Conservation (phyloP, 2,888 invertebrate genomes). For the Lottia gigantea region DNA sequence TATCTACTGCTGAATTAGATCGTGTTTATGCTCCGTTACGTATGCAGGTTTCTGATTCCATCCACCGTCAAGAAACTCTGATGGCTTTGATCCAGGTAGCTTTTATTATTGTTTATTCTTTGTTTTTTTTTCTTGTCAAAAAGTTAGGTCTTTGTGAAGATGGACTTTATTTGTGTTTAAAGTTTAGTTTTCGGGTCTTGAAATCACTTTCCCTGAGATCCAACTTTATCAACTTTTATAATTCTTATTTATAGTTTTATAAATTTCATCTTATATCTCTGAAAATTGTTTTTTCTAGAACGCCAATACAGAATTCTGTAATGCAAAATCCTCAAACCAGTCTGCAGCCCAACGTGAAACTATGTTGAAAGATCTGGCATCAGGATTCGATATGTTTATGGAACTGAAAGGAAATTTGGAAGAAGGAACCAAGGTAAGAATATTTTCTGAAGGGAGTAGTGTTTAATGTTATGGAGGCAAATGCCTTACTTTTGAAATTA, state of each 20-base stretch:
- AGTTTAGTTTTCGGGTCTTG: too few relatives aligned
- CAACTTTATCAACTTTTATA: too few relatives aligned
- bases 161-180: too few relatives aligned
- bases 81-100: conserved; percentile 61
- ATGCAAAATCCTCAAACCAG: conserved; percentile 76
- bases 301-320: conserved; percentile 74
- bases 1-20: conserved; percentile 78
- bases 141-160: too few relatives aligned
- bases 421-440: conserved; percentile 93
- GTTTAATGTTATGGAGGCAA: too few relatives aligned
- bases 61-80: conserved; percentile 67
- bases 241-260: too few relatives aligned
- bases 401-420: conserved; percentile 90
- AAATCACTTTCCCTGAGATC: too few relatives aligned
- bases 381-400: conserved; percentile 91
- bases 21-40: conserved; percentile 82
- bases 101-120: too few relatives aligned
- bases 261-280: too few relatives aligned
- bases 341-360: conserved; percentile 76
- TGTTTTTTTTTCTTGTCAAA: too few relatives aligned
- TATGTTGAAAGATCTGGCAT: conserved; percentile 85
- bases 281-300: conserved; percentile 61
- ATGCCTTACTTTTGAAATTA: too few relatives aligned
- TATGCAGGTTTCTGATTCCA: conserved; percentile 81
- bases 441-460: background rate